phyloP scores from a whole-genome alignment of 2,888 invertebrate genomes.

The Monopis laevigella region DNA sequence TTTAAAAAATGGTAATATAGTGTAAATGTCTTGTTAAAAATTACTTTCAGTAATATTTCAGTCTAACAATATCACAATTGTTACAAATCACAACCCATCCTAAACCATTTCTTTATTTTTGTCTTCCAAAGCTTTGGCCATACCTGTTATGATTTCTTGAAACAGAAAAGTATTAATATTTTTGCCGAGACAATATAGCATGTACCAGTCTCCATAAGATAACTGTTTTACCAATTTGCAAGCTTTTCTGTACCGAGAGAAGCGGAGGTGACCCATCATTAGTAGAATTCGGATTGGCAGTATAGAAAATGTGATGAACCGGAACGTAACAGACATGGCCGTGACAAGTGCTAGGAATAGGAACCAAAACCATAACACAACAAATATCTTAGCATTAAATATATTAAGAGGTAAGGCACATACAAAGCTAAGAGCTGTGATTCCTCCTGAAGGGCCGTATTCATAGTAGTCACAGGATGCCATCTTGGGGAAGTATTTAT shows the following conservation, averaged over 20 bases:
- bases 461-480: conserved; percentile 70
- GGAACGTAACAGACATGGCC: conserved; percentile 71
- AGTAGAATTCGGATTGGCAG: conserved; percentile 69
- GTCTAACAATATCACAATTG: no score
- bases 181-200: conserved; percentile 77
- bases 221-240: conserved; percentile 59
- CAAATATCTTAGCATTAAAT: conserved; percentile 82
- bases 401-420: conserved; percentile 82
- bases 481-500: conserved; percentile 73
- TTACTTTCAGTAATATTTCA: no score
- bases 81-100: neutral
- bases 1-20: no score
- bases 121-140: conserved; percentile 38
- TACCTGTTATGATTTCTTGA: conserved; percentile 68
- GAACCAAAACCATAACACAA: conserved; percentile 81
- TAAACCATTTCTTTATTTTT: neutral
- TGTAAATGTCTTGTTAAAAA: no score
- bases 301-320: conserved; percentile 63
- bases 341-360: conserved; percentile 70
- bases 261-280: conserved; percentile 69
- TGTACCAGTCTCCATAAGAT: conserved; percentile 80
- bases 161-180: conserved; percentile 78
- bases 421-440: conserved; percentile 68
- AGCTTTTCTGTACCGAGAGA: conserved; percentile 59
- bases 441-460: conserved; percentile 69